Evolutionary conservation across 1,140 invertebrate species (phyloP), one percentile per base, ranked within the genome.

Genomic region (Caenorhabditis briggsae): DNA sequence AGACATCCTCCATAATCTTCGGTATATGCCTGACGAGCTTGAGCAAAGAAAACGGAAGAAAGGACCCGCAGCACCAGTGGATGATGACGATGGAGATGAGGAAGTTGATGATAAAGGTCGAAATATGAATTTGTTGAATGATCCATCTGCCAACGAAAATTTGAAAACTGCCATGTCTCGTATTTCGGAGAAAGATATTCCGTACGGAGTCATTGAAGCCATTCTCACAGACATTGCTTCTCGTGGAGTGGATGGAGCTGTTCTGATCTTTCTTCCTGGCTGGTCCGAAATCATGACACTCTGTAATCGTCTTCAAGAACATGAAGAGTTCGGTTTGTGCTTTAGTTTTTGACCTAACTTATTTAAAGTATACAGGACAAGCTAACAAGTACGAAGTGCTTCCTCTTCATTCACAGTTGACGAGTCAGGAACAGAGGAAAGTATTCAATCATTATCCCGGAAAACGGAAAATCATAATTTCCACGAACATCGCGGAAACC

Each of bases 401-500:
- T 0, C 91, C 91, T 7, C 82, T 92, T 0, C 92, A 92, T 86
- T 90, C 89, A 25, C 91, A 91, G 58, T 82, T 92, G 53, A 86
- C 91, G 5, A 82, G 95, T 0, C 89, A 93, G 6, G 96, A 96
- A 90, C 96, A 97, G 90, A 95, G 95, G 89, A 94, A 95, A 84
- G 95, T 96, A 0, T 96, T 97, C 90, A 93, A 94, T 20, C 93
- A 94, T 0, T 93, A 94, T 5, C 93, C 94, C 14, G 25, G 25
- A 23, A 86, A 59, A 46, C 23, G 58, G 8, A 84, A 92, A 84
- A 92, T 90, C 78, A 96, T 98, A 74, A 93, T 98, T 2, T 95
- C 96, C 0, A 98, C 97, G 0, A 97, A 97, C 92, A 97, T 98
- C 88, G 96, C 96, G 0, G 97, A 98, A 92, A 97, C 96, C 0